Base-by-base conservation (phyloP, 2,113 vertebrate genomes). In the Neolamprologus kungweensis region DNA sequence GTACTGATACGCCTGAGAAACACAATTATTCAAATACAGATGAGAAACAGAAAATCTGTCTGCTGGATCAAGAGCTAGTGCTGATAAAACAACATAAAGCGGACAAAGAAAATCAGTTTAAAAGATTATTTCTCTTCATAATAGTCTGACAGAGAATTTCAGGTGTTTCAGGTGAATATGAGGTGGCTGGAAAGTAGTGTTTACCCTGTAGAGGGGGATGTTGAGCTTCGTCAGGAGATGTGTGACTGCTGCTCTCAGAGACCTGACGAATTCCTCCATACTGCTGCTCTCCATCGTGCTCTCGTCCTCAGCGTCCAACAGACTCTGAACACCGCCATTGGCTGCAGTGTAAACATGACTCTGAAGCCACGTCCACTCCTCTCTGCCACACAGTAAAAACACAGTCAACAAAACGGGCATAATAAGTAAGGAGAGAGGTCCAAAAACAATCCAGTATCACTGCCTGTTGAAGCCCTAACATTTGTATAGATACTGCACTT, bases 301-400 rank as follows among this genome's bases (percentile, higher is more conserved):
- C 6, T 94, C 90, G 3, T 95, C 94, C 12, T 89, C 88, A 8
- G 60, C 23, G 5, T 78, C 90, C 68, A 92, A 35, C 54, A 91
- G 89, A 85, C 88, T 91, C 45, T 91, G 94, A 81, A 21, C 86
- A 7, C 87, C 65, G 87, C 81, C 90, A 13, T 17, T 90, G 81
- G 90, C 47, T 28, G 91, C 82, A 26, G 88, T 90, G 94, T 94
- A 91, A 55, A 93, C 90, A 12, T 96, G 94, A 80, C 92, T 94
- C 94, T 96, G 96, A 47, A 97, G 93, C 96, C 96, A 96, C 6
- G 88, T 83, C 96, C 96, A 97, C 94, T 97, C 96, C 83, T 96
- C 96, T 57, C 96, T 97, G 91, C 80, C 75, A 87, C 17, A 83
- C 9, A 86, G 4, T 10, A 10, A 50, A 31, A 31, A 75, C 11